Base-by-base conservation (phyloP, 2,888 invertebrate species). In the Thymelicus sylvestris region DNA sequence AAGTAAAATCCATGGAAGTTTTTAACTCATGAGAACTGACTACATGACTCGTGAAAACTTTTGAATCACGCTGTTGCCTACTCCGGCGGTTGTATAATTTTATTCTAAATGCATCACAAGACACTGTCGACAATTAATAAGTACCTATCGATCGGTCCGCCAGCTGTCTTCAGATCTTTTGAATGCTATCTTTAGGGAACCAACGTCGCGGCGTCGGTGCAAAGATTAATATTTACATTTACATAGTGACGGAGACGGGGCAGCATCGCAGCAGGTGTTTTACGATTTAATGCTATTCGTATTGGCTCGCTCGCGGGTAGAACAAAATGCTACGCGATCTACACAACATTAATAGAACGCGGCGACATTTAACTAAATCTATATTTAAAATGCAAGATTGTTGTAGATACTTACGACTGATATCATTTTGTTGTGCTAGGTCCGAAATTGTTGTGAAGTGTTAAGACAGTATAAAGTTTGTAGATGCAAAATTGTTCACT, bases 401-500 rank as follows among this genome's bases (percentile, higher is more conserved):
- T 69, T 55, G 24, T 63, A 41, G 19, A 31, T 0, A 31, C 31
- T 19, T 19, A 31, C 24, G 52, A 52, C 39, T 31, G 24, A n/a
- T 39, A 41, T 66, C 13, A 62, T 6, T 24, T 59, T 38, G 57
- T 57, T 57, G 13, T 5, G 5, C 57, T 12, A 24, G 31, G 57
- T 57, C 31, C 6, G 12, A 31, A 57, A 48, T 48, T 31, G 3
- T 31, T 31, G 31, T 31, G 31, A 31, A 5, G 3, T 31, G 31
- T 1, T 31, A 31, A 48, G 12, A 48, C n/a, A n/a, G n/a, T n/a
- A n/a, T n/a, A n/a, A n/a, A n/a, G n/a, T n/a, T 24, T 24, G 3
- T 24, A 24, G 50, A 50, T 12, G 47, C 47, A 13, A 47, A 47
- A 13, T 47, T 47, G 79, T 74, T 80, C 79, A 76, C 81, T 86